Evolutionary conservation across 2,113 vertebrate species (phyloP), one percentile per base, ranked within the genome.

Genomic region (Aptenodytes forsteri): DNA sequence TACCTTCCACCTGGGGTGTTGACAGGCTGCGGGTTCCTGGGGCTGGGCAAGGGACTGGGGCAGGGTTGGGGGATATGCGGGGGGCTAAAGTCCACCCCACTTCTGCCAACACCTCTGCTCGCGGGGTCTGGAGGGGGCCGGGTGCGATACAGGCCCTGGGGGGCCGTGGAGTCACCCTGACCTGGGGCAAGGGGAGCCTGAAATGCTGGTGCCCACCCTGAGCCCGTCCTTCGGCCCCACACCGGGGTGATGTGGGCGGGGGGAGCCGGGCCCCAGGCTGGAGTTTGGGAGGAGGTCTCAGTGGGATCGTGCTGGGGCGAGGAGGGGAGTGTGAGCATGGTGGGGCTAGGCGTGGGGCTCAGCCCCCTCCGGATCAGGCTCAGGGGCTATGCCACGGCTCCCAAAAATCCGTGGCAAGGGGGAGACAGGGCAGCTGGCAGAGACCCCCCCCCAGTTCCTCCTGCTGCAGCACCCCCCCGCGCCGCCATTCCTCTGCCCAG

Each of bases 201-300:
- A 52, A 78, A n/a, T 0, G 6, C 29, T 14, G 15, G 40, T 64
- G 42, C 49, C 40, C 64, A 13, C 47, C 71, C 27, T 1, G 11
- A 50, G 7, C 64, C 20, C 8, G 0, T 14, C 90, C 58, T 49
- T 73, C 0, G 0, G 8, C 58, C n/a, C 8, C 55, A 4, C 25
- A 0, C 0, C 0, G 3, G 38, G 52, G 44, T 3, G 69, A 30
- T 3, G 52, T 8, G 17, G 58, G 13, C 2, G 32, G 8, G 44
- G 42, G 7, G 13, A 71, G 2, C 3, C 3, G 2, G 6, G 2
- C 18, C 38, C 20, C 0, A 0, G 6, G 17, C 34, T 21, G 56
- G 29, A 6, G 6, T 26, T 42, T 27, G 46, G 42, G 38, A 27
- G n/a, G 16, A 27, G n/a, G 16, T 44, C 49, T 50, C 61, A 1